Percentiles rank a stretch among this genome's conserved stretches.
Conservation (phyloP, 2,888 invertebrate genomes). For the Hypselothyrea guttata region DNA sequence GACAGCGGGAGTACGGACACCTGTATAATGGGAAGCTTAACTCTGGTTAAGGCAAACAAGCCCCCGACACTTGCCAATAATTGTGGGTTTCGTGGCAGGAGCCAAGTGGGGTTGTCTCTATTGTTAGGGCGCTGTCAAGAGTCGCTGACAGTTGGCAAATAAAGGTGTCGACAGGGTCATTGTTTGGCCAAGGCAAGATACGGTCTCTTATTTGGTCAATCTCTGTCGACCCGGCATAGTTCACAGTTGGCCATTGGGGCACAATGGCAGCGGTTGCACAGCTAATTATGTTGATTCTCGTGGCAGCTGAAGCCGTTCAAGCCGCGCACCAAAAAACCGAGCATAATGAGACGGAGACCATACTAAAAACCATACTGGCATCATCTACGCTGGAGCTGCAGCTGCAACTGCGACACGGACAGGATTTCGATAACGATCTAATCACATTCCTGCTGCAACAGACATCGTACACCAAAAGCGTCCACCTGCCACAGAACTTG, state of each 20-base stretch:
- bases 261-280: slow-evolving; percentile 47
- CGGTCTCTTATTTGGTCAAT: slow-evolving; percentile 32
- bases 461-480: slow-evolving; percentile 33
- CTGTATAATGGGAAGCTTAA: slow-evolving; percentile 33
- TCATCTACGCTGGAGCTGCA: slow-evolving; percentile 60
- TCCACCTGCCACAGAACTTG: slow-evolving; percentile 15
- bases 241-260: slow-evolving; percentile 3
- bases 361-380: slow-evolving; percentile 10
- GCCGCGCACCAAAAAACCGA: slow-evolving; percentile 6
- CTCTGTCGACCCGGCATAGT: slow-evolving; percentile 43
- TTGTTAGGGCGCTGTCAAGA: slow-evolving; percentile 38
- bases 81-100: slow-evolving; percentile 39
- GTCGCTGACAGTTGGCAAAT: slow-evolving; percentile 56
- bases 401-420: slow-evolving; percentile 47
- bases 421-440: slow-evolving; percentile 43
- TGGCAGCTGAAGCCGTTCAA: slow-evolving; percentile 12
- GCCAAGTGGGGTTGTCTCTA: neutral
- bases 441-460: slow-evolving; percentile 61
- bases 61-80: slow-evolving; percentile 55
- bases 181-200: slow-evolving; percentile 35
- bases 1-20: too few relatives aligned
- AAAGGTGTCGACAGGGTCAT: slow-evolving; percentile 52
- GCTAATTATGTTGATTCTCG: slow-evolving; percentile 52
- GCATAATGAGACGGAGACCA: neutral
- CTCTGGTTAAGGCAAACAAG: slow-evolving; percentile 38